Percentiles rank a stretch among this genome's conserved stretches.
Evolutionary conservation across 2,113 vertebrate species (phyloP).

Genomic region (Cochlearius cochlearius): DNA sequence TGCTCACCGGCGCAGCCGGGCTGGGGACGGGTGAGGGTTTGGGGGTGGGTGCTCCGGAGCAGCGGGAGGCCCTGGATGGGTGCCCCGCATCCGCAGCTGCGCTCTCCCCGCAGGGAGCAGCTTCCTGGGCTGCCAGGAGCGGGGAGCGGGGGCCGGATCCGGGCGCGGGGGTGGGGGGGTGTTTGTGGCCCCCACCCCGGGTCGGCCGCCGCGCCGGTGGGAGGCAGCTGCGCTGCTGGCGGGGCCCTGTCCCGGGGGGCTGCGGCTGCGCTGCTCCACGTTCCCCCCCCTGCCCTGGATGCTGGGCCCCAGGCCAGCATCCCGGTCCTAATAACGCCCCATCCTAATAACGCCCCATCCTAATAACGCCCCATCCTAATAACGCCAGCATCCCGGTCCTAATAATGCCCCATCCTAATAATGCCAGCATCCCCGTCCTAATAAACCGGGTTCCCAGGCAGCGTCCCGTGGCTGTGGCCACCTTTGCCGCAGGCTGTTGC

Average conservation of each 20-base stretch:
- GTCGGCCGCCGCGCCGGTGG: rapidly evolving
- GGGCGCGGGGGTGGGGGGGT: not conserved
- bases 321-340: rapidly evolving
- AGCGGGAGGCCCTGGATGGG: not conserved
- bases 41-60: not conserved
- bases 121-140: not conserved
- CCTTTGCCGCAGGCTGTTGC: rapidly evolving
- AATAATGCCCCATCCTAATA: rapidly evolving
- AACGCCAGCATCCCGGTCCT: not conserved
- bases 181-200: not conserved
- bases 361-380: rapidly evolving
- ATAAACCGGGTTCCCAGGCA: not conserved
- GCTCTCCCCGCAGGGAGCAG: not conserved
- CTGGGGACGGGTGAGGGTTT: not conserved
- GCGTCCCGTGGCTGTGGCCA: not conserved
- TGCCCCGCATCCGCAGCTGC: not conserved
- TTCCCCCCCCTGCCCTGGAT: not conserved
- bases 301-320: not conserved
- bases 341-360: not conserved
- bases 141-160: not conserved
- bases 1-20: not conserved
- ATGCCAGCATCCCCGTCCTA: not conserved
- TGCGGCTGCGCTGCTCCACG: not conserved
- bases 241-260: not conserved
- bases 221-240: not conserved